Evolutionary conservation across 1,140 invertebrate genomes (phyloP).

Genomic region (Magallana gigas): DNA sequence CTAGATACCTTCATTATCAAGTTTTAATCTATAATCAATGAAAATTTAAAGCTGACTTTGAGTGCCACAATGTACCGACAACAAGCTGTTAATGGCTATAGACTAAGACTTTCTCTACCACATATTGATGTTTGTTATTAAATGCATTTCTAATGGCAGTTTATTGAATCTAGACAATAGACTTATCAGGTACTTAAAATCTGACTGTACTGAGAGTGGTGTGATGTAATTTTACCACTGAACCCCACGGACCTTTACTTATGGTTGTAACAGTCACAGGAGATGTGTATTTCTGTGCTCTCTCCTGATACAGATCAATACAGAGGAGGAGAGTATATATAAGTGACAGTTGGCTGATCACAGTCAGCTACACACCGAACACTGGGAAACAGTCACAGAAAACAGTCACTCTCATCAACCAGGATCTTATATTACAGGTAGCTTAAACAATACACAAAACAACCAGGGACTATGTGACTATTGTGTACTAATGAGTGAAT

Average conservation of each 20-base stretch:
- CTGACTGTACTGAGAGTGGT: neutral
- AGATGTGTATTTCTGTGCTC: neutral
- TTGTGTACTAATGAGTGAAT: no score
- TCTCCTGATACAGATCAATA: conserved; percentile 20
- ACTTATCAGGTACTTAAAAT: neutral
- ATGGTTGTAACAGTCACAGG: neutral
- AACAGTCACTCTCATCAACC: no score
- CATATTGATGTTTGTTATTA: neutral
- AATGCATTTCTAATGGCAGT: neutral
- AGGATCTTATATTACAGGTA: no score
- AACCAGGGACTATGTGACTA: no score
- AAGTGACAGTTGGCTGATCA: no score
- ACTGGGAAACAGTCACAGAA: no score
- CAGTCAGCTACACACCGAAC: no score
- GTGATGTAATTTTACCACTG: neutral
- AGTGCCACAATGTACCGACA: neutral
- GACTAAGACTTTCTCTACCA: neutral
- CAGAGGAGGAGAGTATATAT: neutral
- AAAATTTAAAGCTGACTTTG: conserved; percentile 3
- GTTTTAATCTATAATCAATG: conserved; percentile 22
- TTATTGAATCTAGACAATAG: conserved; percentile 1
- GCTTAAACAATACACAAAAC: no score
- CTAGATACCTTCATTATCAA: conserved; percentile 14
- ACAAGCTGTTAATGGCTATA: neutral
- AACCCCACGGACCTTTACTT: neutral